Conservation (phyloP, 2,113 vertebrate species). For the Gorilla gorilla region DNA sequence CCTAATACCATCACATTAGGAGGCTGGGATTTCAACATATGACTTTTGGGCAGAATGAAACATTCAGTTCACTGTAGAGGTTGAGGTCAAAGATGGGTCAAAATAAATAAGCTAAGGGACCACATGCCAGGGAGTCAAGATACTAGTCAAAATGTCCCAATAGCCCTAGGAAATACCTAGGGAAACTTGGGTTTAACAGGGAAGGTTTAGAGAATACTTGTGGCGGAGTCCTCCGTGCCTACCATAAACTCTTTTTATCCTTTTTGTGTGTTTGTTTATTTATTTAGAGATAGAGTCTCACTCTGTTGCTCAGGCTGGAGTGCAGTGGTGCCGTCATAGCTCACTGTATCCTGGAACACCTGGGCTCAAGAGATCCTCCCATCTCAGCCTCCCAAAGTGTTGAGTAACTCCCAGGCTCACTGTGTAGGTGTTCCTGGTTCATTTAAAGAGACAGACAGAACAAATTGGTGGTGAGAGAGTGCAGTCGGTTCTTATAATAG, state of each 20-base stretch:
- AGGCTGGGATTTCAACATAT: background rate
- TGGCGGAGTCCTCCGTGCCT: background rate
- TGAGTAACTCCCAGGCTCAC: background rate
- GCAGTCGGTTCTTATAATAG: background rate
- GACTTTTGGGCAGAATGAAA: rapidly evolving
- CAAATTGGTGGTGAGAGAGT: background rate
- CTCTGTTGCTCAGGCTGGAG: too few relatives aligned
- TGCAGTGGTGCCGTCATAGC: too few relatives aligned
- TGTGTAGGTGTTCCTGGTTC: background rate
- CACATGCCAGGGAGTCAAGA: background rate
- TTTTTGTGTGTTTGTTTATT: background rate
- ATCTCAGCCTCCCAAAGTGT: too few relatives aligned
- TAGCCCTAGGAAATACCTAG: background rate
- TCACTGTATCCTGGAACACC: too few relatives aligned
- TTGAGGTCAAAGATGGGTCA: background rate
- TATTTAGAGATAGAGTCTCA: too few relatives aligned
- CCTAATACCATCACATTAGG: background rate
- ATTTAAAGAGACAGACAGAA: background rate
- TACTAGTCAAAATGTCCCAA: background rate
- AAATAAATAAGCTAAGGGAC: background rate
- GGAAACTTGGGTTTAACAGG: background rate
- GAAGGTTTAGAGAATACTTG: background rate
- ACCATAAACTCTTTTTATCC: background rate
- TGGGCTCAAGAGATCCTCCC: too few relatives aligned
- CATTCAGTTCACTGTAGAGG: background rate